Evolutionary conservation across 2,113 vertebrate genomes (phyloP).

Genomic region (Raphicerus campestris): DNA sequence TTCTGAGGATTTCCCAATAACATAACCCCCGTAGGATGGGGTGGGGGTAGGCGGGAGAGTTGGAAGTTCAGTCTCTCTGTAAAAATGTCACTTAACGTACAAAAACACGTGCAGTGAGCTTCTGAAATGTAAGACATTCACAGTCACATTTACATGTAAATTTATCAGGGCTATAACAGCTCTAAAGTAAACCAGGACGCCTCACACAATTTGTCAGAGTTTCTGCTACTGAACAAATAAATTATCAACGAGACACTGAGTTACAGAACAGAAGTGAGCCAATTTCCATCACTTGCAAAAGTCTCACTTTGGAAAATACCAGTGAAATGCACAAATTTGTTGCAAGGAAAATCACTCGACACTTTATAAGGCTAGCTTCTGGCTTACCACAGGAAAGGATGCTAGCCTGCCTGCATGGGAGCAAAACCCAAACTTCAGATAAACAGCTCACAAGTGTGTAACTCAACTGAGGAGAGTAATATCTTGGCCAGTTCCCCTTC

Average conservation of each 20-base stretch:
- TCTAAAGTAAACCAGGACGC: slow-evolving; percentile 51
- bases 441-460: not conserved
- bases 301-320: slow-evolving; percentile 65
- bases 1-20: slow-evolving; percentile 39
- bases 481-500: not conserved
- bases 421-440: slow-evolving; percentile 25
- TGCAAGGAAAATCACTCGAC: slow-evolving; percentile 31
- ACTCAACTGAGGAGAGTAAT: not conserved
- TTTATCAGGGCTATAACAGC: slow-evolving; percentile 34
- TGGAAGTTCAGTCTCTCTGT: slow-evolving; percentile 48
- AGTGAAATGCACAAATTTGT: slow-evolving; percentile 53
- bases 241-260: slow-evolving; percentile 64
- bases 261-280: slow-evolving; percentile 59
- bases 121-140: slow-evolving; percentile 58
- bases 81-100: slow-evolving; percentile 57
- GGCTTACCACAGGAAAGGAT: slow-evolving; percentile 45
- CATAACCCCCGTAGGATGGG: not conserved
- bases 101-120: slow-evolving; percentile 42
- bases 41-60: not conserved
- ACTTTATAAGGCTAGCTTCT: slow-evolving; percentile 60
- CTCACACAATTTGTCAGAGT: slow-evolving; percentile 67
- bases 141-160: slow-evolving; percentile 49
- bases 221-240: slow-evolving; percentile 70
- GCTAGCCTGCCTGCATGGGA: not conserved
- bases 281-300: slow-evolving; percentile 73